These are phyloP conservation scores for Garrulus glandarius DNA, from an alignment of 2,797 vertebrate genomes.

Conservation along the genomic window DNA sequence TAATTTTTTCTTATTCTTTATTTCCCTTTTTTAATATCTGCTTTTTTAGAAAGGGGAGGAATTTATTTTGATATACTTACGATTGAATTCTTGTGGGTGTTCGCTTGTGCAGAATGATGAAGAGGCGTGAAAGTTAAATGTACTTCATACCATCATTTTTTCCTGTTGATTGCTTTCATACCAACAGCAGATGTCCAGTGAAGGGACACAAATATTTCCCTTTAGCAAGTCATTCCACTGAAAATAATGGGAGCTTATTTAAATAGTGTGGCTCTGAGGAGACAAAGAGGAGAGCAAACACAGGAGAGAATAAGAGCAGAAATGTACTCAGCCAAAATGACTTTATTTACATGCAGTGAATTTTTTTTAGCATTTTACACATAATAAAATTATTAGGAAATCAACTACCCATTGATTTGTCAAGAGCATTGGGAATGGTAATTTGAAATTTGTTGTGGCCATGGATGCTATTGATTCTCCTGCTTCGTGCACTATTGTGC, in stretches of 20 bases:
- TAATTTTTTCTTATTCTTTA: neutral
- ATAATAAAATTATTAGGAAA: constrained; percentile 59
- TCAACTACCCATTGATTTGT: constrained; percentile 53
- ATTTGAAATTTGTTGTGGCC: constrained; percentile 65
- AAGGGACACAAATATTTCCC: constrained; percentile 72
- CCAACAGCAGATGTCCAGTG: constrained; percentile 67
- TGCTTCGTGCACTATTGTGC: constrained; percentile 9
- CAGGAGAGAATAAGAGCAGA: constrained; percentile 44
- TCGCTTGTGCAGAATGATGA: constrained; percentile 55
- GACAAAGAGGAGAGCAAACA: neutral
- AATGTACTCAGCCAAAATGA: constrained; percentile 43
- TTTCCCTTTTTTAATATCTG: neutral
- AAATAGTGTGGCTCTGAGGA: constrained; percentile 53
- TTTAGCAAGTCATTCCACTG: constrained; percentile 70
- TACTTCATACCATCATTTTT: constrained; percentile 64
- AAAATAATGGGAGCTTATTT: constrained; percentile 71
- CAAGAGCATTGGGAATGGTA: constrained; percentile 46
- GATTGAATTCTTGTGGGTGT: constrained; percentile 48
- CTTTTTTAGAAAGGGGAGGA: neutral
- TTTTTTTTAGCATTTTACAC: constrained; percentile 37
- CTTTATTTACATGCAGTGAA: constrained; percentile 26
- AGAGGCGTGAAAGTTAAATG: constrained; percentile 68
- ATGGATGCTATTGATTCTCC: constrained; percentile 60
- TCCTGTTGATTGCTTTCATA: constrained; percentile 63
- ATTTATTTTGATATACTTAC: neutral